Conservation (phyloP, 2,797 vertebrate genomes). For the Antrozous pallidus region DNA sequence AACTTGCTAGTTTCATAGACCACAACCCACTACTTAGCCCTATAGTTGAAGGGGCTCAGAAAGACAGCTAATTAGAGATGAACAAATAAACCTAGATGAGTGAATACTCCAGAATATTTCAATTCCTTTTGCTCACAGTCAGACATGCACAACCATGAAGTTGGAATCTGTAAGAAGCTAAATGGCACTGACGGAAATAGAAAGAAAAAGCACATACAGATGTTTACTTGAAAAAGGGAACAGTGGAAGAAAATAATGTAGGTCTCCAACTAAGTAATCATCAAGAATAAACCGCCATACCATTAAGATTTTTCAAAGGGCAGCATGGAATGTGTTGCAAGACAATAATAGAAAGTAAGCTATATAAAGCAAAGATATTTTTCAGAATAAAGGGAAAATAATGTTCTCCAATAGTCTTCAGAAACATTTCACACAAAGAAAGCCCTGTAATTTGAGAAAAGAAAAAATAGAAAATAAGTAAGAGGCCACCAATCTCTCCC, state of each 20-base stretch:
- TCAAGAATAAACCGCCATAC: conserved; percentile 53
- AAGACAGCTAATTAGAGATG: background rate
- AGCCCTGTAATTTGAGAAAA: conserved; percentile 60
- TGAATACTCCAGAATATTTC: background rate
- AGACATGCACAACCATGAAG: background rate
- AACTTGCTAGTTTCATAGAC: background rate
- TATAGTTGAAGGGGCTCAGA: background rate
- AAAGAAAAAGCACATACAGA: background rate
- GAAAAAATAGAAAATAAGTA: conserved; percentile 51
- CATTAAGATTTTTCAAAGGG: conserved; percentile 68
- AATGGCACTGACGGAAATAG: background rate
- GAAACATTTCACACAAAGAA: conserved; percentile 75
- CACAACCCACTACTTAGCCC: background rate
- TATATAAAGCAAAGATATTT: conserved; percentile 34
- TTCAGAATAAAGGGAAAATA: conserved; percentile 65
- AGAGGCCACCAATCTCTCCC: conserved; percentile 24
- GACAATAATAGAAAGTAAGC: conserved; percentile 52
- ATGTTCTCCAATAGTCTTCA: background rate
- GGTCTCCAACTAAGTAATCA: conserved; percentile 59
- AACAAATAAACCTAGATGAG: background rate
- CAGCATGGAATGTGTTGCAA: conserved; percentile 46
- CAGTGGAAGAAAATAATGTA: conserved; percentile 57
- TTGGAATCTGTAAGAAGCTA: conserved; percentile 40
- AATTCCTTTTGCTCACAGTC: background rate
- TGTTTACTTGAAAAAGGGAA: conserved; percentile 42